Evolutionary conservation across 2,797 vertebrate species (phyloP).

Genomic region (Protonibea diacanthus): DNA sequence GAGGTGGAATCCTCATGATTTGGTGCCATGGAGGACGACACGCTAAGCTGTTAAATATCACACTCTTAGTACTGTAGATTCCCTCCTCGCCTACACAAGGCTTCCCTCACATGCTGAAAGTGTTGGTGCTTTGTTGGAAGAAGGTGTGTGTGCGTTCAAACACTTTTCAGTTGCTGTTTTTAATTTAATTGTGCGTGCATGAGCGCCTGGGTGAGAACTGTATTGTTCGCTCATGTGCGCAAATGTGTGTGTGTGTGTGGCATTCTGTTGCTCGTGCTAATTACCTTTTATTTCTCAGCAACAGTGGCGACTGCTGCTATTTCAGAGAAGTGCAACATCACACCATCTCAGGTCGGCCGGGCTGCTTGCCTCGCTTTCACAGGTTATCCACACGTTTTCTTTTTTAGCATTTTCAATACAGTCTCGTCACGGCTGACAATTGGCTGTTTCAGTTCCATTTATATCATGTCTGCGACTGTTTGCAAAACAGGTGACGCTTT

Average conservation of each 20-base stretch:
- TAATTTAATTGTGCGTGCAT: conserved; percentile 4
- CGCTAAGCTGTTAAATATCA: conserved; percentile 73
- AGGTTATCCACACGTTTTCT: conserved; percentile 40
- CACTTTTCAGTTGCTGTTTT: conserved; percentile 10
- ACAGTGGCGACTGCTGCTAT: conserved; percentile 64
- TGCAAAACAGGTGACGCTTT: conserved; percentile 44
- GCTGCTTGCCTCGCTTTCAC: conserved; percentile 35
- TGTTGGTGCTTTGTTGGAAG: conserved; percentile 36
- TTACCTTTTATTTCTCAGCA: conserved; percentile 56
- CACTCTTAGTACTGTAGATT: conserved; percentile 66
- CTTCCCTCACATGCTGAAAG: conserved; percentile 73
- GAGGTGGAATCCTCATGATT: conserved; percentile 69
- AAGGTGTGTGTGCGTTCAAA: conserved; percentile 20
- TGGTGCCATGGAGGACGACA: conserved; percentile 46
- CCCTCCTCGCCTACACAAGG: conserved; percentile 66
- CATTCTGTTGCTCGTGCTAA: conserved; percentile 45
- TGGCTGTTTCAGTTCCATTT: conserved; percentile 33
- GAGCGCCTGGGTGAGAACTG: background rate
- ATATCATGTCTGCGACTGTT: conserved; percentile 32
- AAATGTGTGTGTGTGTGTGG: background rate
- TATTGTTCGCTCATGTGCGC: conserved; percentile 22
- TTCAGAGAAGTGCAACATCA: conserved; percentile 64
- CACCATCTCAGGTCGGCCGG: conserved; percentile 56
- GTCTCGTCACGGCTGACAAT: conserved; percentile 30
- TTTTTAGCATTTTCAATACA: conserved; percentile 8